Evolutionary conservation across 2,888 invertebrate genomes (phyloP), one percentile per base, ranked within the genome.

Genomic region (Isoperla grammatica): DNA sequence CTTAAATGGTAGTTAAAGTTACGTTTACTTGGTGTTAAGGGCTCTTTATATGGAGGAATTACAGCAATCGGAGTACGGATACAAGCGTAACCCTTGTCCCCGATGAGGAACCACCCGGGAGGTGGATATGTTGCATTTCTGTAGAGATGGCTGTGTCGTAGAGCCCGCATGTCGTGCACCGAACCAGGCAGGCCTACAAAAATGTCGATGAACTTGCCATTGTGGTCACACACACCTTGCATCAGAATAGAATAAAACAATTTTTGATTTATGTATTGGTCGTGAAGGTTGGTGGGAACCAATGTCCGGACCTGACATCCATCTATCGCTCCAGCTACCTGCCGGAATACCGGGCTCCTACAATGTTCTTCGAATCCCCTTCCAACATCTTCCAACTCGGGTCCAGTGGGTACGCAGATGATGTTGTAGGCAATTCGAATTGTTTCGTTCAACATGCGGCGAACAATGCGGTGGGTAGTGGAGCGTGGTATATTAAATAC

Each of bases 181-280:
- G 54, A 55, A 5, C 57, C 57, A 17, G 29, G 37, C 5, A 29
- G 13, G 3, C 57, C 57, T 3, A 29, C 42, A 39, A 37, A 57
- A 54, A 50, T 13, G 19, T 57, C 56, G 19, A 29, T 53, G n/a
- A 56, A 37, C 19, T 11, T 42, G 2, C 20, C 23, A 1, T 56
- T 13, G 4, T 15, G 23, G 29, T 59, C 59, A 1, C 5, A 20
- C 8, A 56, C 13, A 11, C 17, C 45, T 19, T 59, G 59, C 12
- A 53, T 19, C 3, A 40, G 39, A 2, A 66, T 65, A 6, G 66
- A 66, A 45, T 65, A 61, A 46, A 62, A 50, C 35, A 62, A 57
- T 42, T 67, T 66, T 3, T 65, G 53, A 39, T 66, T 67, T 1
- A 64, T 15, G 29, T 66, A 65, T 1, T 59, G 29, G 42, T 64